phyloP scores from a whole-genome alignment of 2,888 invertebrate genomes.

The Caenorhabditis sulstoni region DNA sequence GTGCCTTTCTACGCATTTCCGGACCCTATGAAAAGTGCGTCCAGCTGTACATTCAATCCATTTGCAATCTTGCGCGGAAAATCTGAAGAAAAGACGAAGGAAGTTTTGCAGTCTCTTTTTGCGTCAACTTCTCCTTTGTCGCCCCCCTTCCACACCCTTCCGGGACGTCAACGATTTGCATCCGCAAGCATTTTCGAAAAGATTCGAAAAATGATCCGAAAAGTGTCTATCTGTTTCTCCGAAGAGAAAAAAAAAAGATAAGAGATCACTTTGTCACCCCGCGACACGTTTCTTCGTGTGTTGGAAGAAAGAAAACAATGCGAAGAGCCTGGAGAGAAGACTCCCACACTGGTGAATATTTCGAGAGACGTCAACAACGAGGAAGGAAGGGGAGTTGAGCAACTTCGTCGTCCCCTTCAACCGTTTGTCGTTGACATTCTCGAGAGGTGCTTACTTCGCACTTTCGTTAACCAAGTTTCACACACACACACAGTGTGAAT shows the following conservation, averaged over 20 bases:
- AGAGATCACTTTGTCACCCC: neutral
- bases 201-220: slow-evolving; percentile 38
- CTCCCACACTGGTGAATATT: slow-evolving; percentile 44
- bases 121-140: slow-evolving; percentile 12
- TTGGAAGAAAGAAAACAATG: neutral
- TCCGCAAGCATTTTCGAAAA: slow-evolving; percentile 26
- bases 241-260: neutral
- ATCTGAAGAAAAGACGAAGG: neutral
- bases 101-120: slow-evolving; percentile 22
- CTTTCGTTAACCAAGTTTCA: slow-evolving; percentile 37
- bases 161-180: slow-evolving; percentile 41
- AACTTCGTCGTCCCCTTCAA: slow-evolving; percentile 5
- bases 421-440: slow-evolving; percentile 45
- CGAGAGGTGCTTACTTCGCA: slow-evolving; percentile 8
- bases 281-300: neutral
- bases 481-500: no score
- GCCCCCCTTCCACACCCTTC: slow-evolving; percentile 41
- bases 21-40: no score
- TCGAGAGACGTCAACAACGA: slow-evolving; percentile 10
- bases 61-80: neutral
- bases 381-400: slow-evolving; percentile 1
- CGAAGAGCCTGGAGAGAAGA: neutral
- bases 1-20: no score
- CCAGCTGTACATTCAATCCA: no score
- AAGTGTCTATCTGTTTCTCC: slow-evolving; percentile 3